Conservation (phyloP, 2,113 vertebrate genomes). For the Amblyopsis rosae region DNA sequence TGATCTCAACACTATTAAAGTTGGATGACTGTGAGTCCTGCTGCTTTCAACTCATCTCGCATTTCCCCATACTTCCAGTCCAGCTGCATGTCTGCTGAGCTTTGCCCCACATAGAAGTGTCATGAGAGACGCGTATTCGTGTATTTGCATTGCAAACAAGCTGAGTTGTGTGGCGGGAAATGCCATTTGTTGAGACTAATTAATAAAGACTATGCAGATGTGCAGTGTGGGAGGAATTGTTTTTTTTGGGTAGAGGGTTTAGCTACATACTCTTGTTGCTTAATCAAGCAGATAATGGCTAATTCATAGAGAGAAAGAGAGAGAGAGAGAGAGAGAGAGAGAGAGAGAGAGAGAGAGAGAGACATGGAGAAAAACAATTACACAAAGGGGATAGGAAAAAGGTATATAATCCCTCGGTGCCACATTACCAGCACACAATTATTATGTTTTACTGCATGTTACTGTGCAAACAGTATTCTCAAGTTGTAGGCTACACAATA, state of each 20-base stretch:
- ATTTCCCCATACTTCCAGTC: conserved; percentile 49
- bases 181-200: conserved; percentile 76
- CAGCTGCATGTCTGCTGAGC: conserved; percentile 55
- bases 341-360: neutral
- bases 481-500: too few relatives aligned
- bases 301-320: conserved; percentile 42
- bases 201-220: conserved; percentile 75
- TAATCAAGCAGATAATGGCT: conserved; percentile 67
- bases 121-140: conserved; percentile 27
- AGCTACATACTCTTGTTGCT: conserved; percentile 52
- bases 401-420: neutral
- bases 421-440: neutral
- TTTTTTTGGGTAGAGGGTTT: conserved; percentile 42
- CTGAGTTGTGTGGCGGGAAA: conserved; percentile 54
- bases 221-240: conserved; percentile 63
- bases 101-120: conserved; percentile 52
- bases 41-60: conserved; percentile 34
- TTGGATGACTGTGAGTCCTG: conserved; percentile 17
- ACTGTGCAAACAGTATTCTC: neutral
- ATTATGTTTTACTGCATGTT: neutral
- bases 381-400: neutral
- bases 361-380: neutral
- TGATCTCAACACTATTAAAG: conserved; percentile 29
- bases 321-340: conserved; percentile 28
- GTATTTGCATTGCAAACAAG: conserved; percentile 74